These are phyloP conservation scores for Caenorhabditis japonica DNA, from an alignment of 2,888 invertebrate species.

Conservation along the genomic window DNA sequence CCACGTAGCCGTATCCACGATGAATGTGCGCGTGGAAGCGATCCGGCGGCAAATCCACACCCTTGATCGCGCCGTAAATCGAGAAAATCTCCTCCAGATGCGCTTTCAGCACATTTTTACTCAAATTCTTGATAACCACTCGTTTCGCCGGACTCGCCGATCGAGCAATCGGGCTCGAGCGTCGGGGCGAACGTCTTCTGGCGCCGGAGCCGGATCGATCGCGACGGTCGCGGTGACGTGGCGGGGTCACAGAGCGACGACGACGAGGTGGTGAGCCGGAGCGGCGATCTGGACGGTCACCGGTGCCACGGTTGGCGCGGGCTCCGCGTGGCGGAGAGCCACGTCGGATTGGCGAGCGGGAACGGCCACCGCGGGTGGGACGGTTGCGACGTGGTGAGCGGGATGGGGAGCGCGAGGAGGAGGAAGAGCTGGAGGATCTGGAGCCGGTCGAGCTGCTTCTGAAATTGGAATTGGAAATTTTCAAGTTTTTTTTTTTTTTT, in stretches of 20 bases:
- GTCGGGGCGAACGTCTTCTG: slow-evolving; percentile 51
- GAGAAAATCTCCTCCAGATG: slow-evolving; percentile 92
- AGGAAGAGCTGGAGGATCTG: slow-evolving; percentile 59
- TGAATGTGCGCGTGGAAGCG: slow-evolving; percentile 89
- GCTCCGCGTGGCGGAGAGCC: slow-evolving; percentile 62
- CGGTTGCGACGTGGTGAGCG: slow-evolving; percentile 56
- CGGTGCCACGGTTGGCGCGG: slow-evolving; percentile 51
- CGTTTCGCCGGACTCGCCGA: slow-evolving; percentile 55
- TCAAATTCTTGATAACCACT: slow-evolving; percentile 63
- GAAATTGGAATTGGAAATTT: slow-evolving; percentile 3
- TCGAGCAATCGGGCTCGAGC: slow-evolving; percentile 18
- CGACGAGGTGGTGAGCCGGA: slow-evolving; percentile 56
- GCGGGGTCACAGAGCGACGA: slow-evolving; percentile 32
- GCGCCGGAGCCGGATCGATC: slow-evolving; percentile 54
- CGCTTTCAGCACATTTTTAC: slow-evolving; percentile 79
- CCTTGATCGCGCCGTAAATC: slow-evolving; percentile 83
- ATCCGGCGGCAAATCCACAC: slow-evolving; percentile 90
- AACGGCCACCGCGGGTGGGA: slow-evolving; percentile 20
- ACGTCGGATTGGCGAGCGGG: slow-evolving; percentile 55
- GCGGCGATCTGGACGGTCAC: slow-evolving; percentile 55
- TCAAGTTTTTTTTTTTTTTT: background rate
- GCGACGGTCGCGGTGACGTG: slow-evolving; percentile 43
- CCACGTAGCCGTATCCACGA: slow-evolving; percentile 94
- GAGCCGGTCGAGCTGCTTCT: slow-evolving; percentile 51
- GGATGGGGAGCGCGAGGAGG: slow-evolving; percentile 57